Evolutionary conservation across 2,797 vertebrate genomes (phyloP).

Genomic region (Heteromormyrus szaboi): DNA sequence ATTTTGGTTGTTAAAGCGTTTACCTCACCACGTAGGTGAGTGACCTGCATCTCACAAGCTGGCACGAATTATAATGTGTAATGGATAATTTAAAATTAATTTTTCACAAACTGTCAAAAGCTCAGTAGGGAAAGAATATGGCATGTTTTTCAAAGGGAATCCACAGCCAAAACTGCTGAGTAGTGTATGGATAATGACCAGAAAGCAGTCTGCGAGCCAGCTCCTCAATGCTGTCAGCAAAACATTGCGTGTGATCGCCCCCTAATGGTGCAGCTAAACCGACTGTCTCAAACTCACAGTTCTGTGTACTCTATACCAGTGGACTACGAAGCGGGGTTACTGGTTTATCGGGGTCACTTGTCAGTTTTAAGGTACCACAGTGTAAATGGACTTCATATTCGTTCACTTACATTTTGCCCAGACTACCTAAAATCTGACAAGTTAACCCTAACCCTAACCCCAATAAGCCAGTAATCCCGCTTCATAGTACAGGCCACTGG

Average conservation of each 20-base stretch:
- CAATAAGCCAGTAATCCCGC: no score
- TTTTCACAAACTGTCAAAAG: neutral
- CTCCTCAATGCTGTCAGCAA: neutral
- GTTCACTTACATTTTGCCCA: no score
- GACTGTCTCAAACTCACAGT: neutral
- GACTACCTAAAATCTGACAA: no score
- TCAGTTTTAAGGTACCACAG: no score
- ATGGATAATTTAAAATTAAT: neutral
- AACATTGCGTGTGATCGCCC: neutral
- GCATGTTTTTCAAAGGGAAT: neutral
- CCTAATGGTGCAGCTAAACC: neutral
- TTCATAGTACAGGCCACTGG: no score
- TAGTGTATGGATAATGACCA: neutral
- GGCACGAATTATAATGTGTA: neutral
- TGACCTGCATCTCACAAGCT: neutral
- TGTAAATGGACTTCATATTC: no score
- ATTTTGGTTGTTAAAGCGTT: neutral
- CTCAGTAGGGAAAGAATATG: neutral
- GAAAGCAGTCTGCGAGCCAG: neutral
- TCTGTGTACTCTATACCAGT: neutral
- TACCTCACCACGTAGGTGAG: neutral
- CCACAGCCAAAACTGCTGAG: neutral
- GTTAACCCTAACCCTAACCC: no score
- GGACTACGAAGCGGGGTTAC: no score
- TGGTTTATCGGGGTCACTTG: no score